Percentiles rank a stretch among this genome's conserved stretches.
These are phyloP conservation scores for Pristionchus pacificus DNA, from an alignment of 1,140 invertebrate genomes.

Conservation along the genomic window DNA sequence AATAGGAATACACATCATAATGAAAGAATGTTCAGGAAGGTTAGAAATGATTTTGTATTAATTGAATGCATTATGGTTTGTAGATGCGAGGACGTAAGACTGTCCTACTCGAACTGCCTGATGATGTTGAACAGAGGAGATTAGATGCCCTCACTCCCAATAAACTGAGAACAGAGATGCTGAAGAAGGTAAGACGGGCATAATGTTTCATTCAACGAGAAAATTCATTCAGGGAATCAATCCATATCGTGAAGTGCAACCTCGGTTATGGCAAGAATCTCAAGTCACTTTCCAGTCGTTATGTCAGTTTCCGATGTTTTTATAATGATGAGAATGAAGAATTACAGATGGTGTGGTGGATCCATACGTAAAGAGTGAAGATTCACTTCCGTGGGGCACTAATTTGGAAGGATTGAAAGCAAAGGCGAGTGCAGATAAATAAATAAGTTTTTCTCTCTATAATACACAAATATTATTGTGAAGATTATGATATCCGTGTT, in stretches of 20 bases:
- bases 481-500: too few relatives aligned
- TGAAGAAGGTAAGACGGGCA: conserved; percentile 27
- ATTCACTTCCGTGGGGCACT: conserved; percentile 18
- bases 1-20: conserved; percentile 55
- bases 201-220: background rate
- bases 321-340: background rate
- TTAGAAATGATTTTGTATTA: conserved; percentile 25
- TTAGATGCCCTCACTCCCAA: conserved; percentile 35
- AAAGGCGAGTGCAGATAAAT: background rate
- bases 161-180: conserved; percentile 44
- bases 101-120: conserved; percentile 45
- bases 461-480: too few relatives aligned
- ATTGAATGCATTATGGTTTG: conserved; percentile 16
- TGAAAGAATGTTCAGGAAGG: conserved; percentile 43
- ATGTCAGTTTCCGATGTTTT: conserved; percentile 34
- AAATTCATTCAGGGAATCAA: conserved; percentile 39
- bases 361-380: conserved; percentile 45
- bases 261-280: conserved; percentile 48
- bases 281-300: conserved; percentile 53
- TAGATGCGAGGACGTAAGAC: conserved; percentile 46
- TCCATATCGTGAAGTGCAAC: conserved; percentile 47
- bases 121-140: conserved; percentile 36
- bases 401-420: background rate
- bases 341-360: conserved; percentile 50
- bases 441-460: too few relatives aligned